These are phyloP conservation scores for Peromyscus aztecus DNA, from an alignment of 2,797 vertebrate species.

Conservation along the genomic window DNA sequence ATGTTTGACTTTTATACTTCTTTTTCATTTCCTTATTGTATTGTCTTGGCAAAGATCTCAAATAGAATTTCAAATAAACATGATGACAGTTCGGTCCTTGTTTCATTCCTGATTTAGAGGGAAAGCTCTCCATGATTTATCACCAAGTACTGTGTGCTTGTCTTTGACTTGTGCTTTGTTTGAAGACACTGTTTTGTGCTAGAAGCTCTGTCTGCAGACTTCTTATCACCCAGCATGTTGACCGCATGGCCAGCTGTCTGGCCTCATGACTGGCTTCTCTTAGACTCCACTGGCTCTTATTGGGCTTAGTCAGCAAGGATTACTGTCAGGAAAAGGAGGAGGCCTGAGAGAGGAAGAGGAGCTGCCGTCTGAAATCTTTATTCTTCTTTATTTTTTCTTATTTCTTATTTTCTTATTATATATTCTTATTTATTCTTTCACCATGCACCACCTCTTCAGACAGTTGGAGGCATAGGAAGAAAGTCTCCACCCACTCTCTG, in stretches of 20 bases:
- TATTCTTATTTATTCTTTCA: too few relatives aligned
- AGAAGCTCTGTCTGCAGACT: not conserved
- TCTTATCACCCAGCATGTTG: rapidly evolving
- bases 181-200: not conserved
- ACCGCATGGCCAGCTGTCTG: not conserved
- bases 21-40: slow-evolving; percentile 10
- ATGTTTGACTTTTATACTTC: slow-evolving; percentile 23
- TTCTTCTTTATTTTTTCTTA: too few relatives aligned
- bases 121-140: not conserved
- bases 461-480: not conserved
- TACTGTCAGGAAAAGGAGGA: not conserved
- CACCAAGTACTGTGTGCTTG: not conserved
- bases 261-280: not conserved
- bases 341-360: not conserved
- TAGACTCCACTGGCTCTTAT: not conserved
- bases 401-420: too few relatives aligned
- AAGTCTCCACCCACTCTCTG: not conserved
- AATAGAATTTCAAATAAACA: slow-evolving; percentile 2
- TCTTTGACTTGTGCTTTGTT: not conserved
- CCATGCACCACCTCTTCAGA: not conserved
- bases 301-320: not conserved
- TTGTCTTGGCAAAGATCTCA: not conserved
- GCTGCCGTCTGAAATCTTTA: not conserved
- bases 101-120: slow-evolving; percentile 44
- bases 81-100: not conserved